Percentiles rank a stretch among this genome's conserved stretches.
Conservation (phyloP, 2,888 invertebrate genomes). For the Tribolium freemani region DNA sequence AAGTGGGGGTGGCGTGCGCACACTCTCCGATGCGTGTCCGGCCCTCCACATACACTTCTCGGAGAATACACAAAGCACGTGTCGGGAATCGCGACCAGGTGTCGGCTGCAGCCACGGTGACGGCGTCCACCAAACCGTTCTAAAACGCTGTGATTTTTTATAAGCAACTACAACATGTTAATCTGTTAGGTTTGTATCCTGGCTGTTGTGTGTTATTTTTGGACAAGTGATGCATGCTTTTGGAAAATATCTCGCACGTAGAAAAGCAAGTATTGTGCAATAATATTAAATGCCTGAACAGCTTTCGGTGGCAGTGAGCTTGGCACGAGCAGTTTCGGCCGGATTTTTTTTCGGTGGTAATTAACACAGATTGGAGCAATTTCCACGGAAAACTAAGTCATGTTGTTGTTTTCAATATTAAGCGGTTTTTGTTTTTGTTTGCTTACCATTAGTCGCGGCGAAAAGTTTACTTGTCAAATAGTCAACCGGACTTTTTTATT, state of each 20-base stretch:
- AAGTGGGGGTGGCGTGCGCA: slow-evolving; percentile 60
- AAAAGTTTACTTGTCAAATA: slow-evolving; percentile 5
- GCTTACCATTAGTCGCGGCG: slow-evolving; percentile 4
- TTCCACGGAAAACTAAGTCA: neutral
- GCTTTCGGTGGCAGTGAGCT: neutral
- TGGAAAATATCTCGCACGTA: slow-evolving; percentile 1
- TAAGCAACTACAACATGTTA: slow-evolving; percentile 25
- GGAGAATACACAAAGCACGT: slow-evolving; percentile 50
- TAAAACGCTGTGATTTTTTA: slow-evolving; percentile 25
- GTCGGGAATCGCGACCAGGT: slow-evolving; percentile 44
- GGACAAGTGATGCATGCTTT: slow-evolving; percentile 28
- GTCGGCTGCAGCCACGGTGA: slow-evolving; percentile 34
- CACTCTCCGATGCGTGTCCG: slow-evolving; percentile 58
- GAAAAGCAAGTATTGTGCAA: neutral
- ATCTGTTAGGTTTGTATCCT: slow-evolving; percentile 30
- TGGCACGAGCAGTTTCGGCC: neutral
- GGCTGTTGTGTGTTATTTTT: slow-evolving; percentile 28
- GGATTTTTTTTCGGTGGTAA: neutral
- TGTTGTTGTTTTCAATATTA: neutral
- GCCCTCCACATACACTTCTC: slow-evolving; percentile 53
- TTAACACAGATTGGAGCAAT: neutral
- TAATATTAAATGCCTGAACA: neutral
- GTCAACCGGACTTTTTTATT: neutral
- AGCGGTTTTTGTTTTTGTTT: slow-evolving; percentile 12
- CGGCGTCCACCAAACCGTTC: slow-evolving; percentile 26